Evolutionary conservation across 2,888 invertebrate genomes (phyloP), one percentile per base, ranked within the genome.

Genomic region (Drosophila gaucha): DNA sequence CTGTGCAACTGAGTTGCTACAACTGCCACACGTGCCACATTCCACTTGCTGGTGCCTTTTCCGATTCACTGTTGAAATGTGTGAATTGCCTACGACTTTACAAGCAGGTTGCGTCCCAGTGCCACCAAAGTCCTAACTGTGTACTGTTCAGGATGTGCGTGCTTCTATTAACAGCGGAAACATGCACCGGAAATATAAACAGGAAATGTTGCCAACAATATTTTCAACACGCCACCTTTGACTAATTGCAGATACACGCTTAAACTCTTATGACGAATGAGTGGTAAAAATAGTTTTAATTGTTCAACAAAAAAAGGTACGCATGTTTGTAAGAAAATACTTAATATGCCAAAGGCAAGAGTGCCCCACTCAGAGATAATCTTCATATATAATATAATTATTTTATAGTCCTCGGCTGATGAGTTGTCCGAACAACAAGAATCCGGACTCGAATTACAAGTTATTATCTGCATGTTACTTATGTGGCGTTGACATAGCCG

Each of bases 181-280:
- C 70, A 64, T 51, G 66, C 72, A 68, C 30, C 88, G 88, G 84
- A 88, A 86, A 79, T 75, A 75, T 71, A 67, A 83, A 73, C 75
- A 78, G 88, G 86, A 88, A 74, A 67, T 71, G 68, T 72, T 72
- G 58, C 69, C 74, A 82, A 56, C 83, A 85, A 69, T 73, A 77
- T 64, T 74, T 80, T 71, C 74, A 79, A 70, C 86, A 76, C 76
- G 67, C 63, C 58, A 67, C 41, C 67, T 35, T 54, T 65, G 51
- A 77, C 78, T 80, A 86, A 86, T 86, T 86, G 38, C 31, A 74
- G 64, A 57, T 60, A 60, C 62, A 74, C 67, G 20, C 28, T 55
- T 43, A 14, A 47, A 28, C 16, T 24, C 35, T 28, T 22, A 38
- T 59, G 43, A 59, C 22, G 38, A 54, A 57, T 67, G 44, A 10